Evolutionary conservation across 2,113 vertebrate species (phyloP).

Genomic region (Albula glossodonta): DNA sequence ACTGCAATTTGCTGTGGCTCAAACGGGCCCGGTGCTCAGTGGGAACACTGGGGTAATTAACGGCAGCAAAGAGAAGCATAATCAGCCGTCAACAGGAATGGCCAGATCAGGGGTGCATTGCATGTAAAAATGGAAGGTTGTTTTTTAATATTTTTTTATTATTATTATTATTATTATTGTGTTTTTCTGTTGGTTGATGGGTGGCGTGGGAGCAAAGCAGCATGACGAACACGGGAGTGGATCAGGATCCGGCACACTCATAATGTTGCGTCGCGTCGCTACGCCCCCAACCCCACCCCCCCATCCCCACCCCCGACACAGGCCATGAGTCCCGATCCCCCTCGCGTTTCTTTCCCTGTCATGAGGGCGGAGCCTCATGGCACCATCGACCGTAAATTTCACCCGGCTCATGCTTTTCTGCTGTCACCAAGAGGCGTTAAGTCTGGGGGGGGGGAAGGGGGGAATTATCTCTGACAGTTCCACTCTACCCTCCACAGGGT

Average conservation of each 20-base stretch:
- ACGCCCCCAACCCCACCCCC: no score
- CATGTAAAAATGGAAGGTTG: not conserved
- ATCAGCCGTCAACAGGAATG: not conserved
- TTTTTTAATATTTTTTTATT: not conserved
- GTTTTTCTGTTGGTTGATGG: not conserved
- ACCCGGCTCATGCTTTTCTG: not conserved
- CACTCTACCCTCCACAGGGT: not conserved
- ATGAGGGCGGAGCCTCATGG: no score
- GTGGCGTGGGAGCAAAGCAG: not conserved
- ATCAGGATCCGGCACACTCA: no score
- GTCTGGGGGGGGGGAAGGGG: not conserved
- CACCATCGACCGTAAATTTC: not conserved
- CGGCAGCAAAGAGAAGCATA: not conserved
- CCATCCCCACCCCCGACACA: no score
- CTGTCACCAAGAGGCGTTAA: not conserved
- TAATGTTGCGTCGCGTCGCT: no score
- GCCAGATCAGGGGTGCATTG: not conserved
- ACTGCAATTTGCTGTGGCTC: not conserved
- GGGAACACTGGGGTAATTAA: conserved; percentile 9
- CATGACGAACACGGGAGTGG: not conserved
- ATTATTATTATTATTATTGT: not conserved
- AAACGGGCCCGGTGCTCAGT: not conserved
- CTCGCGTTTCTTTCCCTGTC: no score
- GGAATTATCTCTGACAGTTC: not conserved
- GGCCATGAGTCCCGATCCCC: no score